Base-by-base conservation (phyloP, 2,888 invertebrate species). In the Melanotus villosus region DNA sequence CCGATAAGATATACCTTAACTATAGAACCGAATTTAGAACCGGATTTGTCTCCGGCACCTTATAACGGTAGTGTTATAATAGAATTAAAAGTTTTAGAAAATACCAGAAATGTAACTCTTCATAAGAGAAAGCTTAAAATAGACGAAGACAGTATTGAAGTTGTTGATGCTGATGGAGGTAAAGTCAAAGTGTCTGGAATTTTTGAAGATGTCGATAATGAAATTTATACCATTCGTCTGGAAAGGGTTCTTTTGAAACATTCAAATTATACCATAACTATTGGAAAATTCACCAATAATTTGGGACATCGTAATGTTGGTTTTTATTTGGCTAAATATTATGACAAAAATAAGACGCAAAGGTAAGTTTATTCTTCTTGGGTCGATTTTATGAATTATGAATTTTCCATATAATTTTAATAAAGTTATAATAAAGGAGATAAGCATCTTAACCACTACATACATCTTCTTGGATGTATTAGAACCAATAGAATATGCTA, bases 41-140 rank as follows among this genome's bases (percentile, higher is more conserved):
- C 1, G 18, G 1, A 41, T 41, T 16, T 41, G 7, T 1, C 3
- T 1, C n/a, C 41, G 3, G 14, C 1, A 16, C 16, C 32, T 12
- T 73, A 68, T 59, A 43, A 32, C 5, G 74, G 74, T 14, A 65
- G 34, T 12, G 65, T 67, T 32, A 32, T 23, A 21, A 71, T 74
- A 1, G 50, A 56, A 32, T 19, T 68, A 3, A 47, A 19, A 43
- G 45, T 67, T 16, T 36, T 56, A 18, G 21, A 19, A 21, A 38
- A 56, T 2, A 60, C 71, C 1, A 43, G 52, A 6, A 60, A 45
- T 19, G 68, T 74, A 21, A 68, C 56, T 21, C 34, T 74, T 2
- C 74, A 74, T 57, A 21, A 43, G 7, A 21, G 16, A 19, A 6
- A 50, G 2, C 10, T 62, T 14, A n/a, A 47, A 2, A 43, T 65